These are phyloP conservation scores for Rhopalosiphum padi DNA, from an alignment of 1,140 invertebrate genomes.

Conservation along the genomic window DNA sequence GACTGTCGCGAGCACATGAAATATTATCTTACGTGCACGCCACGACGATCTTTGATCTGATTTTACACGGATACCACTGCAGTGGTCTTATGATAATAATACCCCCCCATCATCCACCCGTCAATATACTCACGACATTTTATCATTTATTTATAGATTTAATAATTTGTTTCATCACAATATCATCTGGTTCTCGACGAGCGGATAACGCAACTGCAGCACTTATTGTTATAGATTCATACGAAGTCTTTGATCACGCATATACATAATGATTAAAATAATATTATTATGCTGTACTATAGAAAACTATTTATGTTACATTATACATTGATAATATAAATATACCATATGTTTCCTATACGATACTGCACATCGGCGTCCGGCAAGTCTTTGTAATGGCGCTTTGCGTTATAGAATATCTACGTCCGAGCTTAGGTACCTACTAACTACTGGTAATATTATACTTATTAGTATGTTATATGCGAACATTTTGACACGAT, in stretches of 20 bases:
- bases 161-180: conserved; percentile 9
- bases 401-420: neutral
- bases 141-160: conserved; percentile 1
- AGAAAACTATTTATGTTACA: neutral
- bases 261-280: neutral
- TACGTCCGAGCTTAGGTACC: too few relatives aligned
- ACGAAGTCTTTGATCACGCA: neutral
- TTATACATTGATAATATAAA: neutral
- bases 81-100: neutral
- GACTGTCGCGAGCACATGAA: neutral
- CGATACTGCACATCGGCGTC: neutral
- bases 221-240: neutral
- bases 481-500: too few relatives aligned
- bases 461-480: too few relatives aligned
- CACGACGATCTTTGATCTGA: neutral
- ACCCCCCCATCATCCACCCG: neutral
- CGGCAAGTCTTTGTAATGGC: neutral
- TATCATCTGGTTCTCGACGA: neutral
- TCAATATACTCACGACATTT: neutral
- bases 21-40: neutral
- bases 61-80: neutral
- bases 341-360: neutral
- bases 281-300: neutral
- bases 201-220: neutral
- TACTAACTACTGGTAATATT: too few relatives aligned